Percentiles rank a stretch among this genome's conserved stretches.
Evolutionary conservation across 2,888 invertebrate species (phyloP).

Genomic region (Cephonodes hylas): DNA sequence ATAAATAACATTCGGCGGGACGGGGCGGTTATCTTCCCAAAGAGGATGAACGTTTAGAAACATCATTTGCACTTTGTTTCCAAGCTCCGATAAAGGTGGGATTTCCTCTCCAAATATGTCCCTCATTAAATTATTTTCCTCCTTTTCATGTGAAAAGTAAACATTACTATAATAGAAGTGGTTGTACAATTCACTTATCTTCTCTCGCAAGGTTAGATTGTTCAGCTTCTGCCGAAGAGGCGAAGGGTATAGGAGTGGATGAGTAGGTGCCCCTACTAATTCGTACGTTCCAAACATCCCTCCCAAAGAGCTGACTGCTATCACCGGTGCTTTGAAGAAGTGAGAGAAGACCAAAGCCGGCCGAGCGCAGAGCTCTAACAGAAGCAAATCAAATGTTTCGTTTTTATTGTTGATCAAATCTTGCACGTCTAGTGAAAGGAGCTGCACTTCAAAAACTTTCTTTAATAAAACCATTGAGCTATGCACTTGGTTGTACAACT

Average conservation of each 20-base stretch:
- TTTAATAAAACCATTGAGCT: neutral
- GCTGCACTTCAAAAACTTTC: neutral
- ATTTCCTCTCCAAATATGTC: slow-evolving; percentile 33
- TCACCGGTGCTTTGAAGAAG: slow-evolving; percentile 47
- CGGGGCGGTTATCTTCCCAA: slow-evolving; percentile 51
- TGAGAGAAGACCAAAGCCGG: slow-evolving; percentile 38
- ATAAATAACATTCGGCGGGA: slow-evolving; percentile 55
- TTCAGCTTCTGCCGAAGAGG: slow-evolving; percentile 25
- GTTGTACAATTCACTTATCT: slow-evolving; percentile 29
- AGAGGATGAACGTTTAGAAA: slow-evolving; percentile 58
- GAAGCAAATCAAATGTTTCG: slow-evolving; percentile 44
- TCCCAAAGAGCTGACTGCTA: slow-evolving; percentile 48
- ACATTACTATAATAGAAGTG: slow-evolving; percentile 17
- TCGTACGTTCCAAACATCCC: slow-evolving; percentile 24
- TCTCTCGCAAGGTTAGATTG: slow-evolving; percentile 40
- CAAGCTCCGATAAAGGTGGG: slow-evolving; percentile 30
- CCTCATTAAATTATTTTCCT: slow-evolving; percentile 26
- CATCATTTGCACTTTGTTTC: slow-evolving; percentile 46
- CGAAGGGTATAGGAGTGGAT: slow-evolving; percentile 42
- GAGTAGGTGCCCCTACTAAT: slow-evolving; percentile 33
- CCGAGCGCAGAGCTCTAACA: slow-evolving; percentile 39
- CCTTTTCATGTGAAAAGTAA: slow-evolving; percentile 17
- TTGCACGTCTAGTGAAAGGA: neutral
- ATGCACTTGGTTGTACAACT: neutral
- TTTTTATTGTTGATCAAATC: slow-evolving; percentile 19